Conservation (phyloP, 2,113 vertebrate species). For the Noturus placidus region DNA sequence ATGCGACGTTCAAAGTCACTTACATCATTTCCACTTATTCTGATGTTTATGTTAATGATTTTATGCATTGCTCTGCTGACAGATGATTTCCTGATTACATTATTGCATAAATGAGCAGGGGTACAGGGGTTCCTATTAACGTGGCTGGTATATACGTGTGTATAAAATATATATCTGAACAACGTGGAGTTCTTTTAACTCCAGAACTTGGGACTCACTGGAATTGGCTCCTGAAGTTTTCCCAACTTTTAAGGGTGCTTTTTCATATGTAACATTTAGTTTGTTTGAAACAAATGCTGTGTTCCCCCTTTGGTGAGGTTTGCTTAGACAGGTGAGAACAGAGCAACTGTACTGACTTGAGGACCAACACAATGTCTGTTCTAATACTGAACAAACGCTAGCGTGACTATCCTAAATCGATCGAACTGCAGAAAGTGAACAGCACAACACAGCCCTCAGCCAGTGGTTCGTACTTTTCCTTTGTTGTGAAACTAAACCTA, state of each 20-base stretch:
- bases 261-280: not conserved
- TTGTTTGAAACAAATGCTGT: not conserved
- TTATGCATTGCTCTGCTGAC: not conserved
- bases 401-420: not conserved
- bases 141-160: not conserved
- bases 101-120: not conserved
- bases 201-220: not conserved
- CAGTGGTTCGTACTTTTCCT: not conserved
- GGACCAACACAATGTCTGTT: not conserved
- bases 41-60: not conserved
- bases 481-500: constrained; percentile 15
- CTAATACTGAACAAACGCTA: not conserved
- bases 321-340: not conserved
- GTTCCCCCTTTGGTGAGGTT: not conserved
- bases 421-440: not conserved
- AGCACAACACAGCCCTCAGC: not conserved
- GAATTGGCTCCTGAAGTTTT: not conserved
- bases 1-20: not conserved
- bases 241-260: not conserved
- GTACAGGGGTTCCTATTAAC: not conserved
- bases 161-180: not conserved
- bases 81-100: not conserved
- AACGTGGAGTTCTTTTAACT: not conserved
- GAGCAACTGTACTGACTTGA: not conserved
- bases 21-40: no score